Evolutionary conservation across 2,888 invertebrate species (phyloP), one percentile per base, ranked within the genome.

Genomic region (Nyleta sp.): DNA sequence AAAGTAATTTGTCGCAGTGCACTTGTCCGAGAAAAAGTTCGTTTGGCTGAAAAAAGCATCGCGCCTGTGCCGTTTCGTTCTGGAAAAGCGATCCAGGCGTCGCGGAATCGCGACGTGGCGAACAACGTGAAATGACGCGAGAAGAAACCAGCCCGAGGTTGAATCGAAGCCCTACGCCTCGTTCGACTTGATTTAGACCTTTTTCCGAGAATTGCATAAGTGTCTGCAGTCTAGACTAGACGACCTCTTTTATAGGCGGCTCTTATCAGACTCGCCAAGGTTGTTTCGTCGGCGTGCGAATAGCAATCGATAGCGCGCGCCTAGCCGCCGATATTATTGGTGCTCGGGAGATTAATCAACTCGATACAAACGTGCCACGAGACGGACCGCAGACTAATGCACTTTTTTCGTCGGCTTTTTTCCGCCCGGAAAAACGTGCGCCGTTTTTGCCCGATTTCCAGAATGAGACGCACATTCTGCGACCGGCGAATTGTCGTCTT

Each of bases 171-270:
- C 79, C 75, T 71, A 62, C 62, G 71, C 57, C 22, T 60, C 46
- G 64, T 64, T 74, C 70, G 68, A 78, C 82, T 82, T 84, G 84
- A 84, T 85, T 83, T 83, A 83, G 84, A 83, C 82, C 84, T 87
- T 87, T 86, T 87, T 68, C 86, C 84, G 82, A 81, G 84, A 83
- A 84, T 87, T 87, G 87, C 87, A 86, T 84, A 88, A 88, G 86
- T 86, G 72, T 73, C 78, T 78, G 72, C 60, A 78, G 78, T 78
- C 78, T 78, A 78, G 78, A 78, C 78, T 64, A 64, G 78, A 70
- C 78, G 78, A 78, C 78, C 78, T 80, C 78, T 78, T 78, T 78
- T 70, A 65, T 64, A 73, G 64, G 64, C 62, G 57, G 57, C 42
- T 78, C 68, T 78, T 74, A 74, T 78, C 78, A 73, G 68, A 68